phyloP scores from a whole-genome alignment of 2,888 invertebrate species.

The Synergus laeviventris region DNA sequence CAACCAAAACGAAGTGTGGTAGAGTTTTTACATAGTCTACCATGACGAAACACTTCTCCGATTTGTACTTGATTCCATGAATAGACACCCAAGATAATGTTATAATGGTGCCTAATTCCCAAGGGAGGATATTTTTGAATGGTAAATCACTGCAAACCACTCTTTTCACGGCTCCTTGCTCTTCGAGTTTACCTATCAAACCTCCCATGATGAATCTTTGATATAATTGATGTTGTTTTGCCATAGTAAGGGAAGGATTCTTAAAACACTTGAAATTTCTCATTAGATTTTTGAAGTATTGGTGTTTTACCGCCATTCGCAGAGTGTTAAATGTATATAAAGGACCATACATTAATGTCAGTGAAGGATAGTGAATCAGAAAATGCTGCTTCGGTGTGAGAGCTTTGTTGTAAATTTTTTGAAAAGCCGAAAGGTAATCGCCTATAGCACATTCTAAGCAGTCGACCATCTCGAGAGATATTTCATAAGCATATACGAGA shows the following conservation, averaged over 20 bases:
- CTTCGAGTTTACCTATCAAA: not conserved
- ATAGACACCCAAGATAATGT: constrained; percentile 8
- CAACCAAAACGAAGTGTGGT: constrained; percentile 29
- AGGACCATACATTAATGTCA: constrained; percentile 2
- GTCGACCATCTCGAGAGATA: constrained; percentile 20
- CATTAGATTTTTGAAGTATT: constrained; percentile 41
- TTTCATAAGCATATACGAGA: constrained; percentile 30
- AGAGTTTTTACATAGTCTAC: not conserved
- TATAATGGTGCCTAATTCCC: not conserved
- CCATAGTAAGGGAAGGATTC: constrained; percentile 30
- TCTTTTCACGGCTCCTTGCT: not conserved
- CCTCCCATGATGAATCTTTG: not conserved
- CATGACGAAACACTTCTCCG: constrained; percentile 36
- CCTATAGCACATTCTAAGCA: constrained; percentile 32
- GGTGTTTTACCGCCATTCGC: constrained; percentile 39
- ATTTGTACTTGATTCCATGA: constrained; percentile 21
- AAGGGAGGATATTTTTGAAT: not conserved
- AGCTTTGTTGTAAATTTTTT: not conserved
- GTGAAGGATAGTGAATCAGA: not conserved
- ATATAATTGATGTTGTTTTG: constrained; percentile 35
- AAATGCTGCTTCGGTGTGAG: constrained; percentile 1
- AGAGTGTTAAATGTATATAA: constrained; percentile 39
- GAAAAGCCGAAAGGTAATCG: constrained; percentile 2
- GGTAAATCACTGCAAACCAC: not conserved
- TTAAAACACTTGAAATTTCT: constrained; percentile 38